Base-by-base conservation (phyloP, 2,888 invertebrate genomes). In the Trimorus sp. region DNA sequence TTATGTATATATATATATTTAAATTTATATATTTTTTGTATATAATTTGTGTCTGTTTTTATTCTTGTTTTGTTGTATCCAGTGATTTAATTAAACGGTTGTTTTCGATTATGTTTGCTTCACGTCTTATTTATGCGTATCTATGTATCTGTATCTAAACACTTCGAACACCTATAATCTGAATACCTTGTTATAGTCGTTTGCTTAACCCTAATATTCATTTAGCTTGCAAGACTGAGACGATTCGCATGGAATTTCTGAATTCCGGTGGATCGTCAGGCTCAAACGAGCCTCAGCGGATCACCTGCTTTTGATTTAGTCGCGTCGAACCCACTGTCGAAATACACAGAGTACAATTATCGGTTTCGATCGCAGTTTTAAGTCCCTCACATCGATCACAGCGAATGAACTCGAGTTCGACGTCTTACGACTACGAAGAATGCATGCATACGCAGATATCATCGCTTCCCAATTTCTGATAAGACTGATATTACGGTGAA, bases 81-180 rank as follows among this genome's bases (percentile, higher is more conserved):
- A 4, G 26, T 26, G 26, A 26, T 26, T 26, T 26, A 26, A 26
- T 26, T 1, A 26, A 26, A 3, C 26, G 26, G 26, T 69, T 16
- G 53, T 12, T 63, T 59, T 49, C 9, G 79, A 75, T 70, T 75
- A 79, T 79, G 65, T 65, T 69, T 68, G 36, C 42, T 60, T 68
- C 42, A 60, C 42, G 8, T 74, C 63, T 75, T 54, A 37, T 71
- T 79, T 53, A 68, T 48, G 63, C 63, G 76, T 76, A 79, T 76
- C 71, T 69, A 70, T 49, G 26, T 58, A 60, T 76, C 79, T 76
- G 79, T 79, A 77, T 77, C 83, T 83, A 83, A 83, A 77, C 73
- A 65, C 37, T 65, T 80, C 40, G 69, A 78, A 75, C 62, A 79
- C 54, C 59, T 80, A 80, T 60, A 66, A 54, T 62, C 49, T 79